Percentiles rank a stretch among this genome's conserved stretches.
phyloP scores from a whole-genome alignment of 2,113 vertebrate genomes.

The Neodontobutis hainanensis region DNA sequence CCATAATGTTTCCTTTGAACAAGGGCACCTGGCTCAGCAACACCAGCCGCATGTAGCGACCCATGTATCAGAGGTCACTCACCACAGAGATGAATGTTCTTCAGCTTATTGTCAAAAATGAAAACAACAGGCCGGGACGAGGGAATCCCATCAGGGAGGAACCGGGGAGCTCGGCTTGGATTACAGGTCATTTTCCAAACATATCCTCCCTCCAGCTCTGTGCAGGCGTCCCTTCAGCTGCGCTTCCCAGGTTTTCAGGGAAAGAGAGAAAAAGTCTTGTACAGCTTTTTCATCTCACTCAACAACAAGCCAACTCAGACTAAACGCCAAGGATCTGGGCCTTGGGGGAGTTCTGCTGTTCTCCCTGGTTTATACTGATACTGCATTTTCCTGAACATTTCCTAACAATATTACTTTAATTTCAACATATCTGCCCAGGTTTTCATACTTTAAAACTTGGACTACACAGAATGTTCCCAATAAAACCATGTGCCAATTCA shows the following conservation, averaged over 20 bases:
- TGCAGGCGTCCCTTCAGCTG: conserved; percentile 19
- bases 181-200: conserved; percentile 49
- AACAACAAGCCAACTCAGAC: conserved; percentile 12
- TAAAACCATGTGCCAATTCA: too few species aligned
- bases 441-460: too few species aligned
- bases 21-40: conserved; percentile 35
- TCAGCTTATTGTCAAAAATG: conserved; percentile 41
- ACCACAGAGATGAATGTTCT: conserved; percentile 42
- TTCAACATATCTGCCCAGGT: not conserved
- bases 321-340: conserved; percentile 20
- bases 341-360: not conserved
- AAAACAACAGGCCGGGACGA: conserved; percentile 35
- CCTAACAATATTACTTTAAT: not conserved
- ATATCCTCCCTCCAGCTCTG: conserved; percentile 24
- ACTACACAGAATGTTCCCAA: too few species aligned
- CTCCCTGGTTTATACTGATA: conserved; percentile 3
- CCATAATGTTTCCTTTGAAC: conserved; percentile 23
- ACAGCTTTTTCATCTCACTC: conserved; percentile 32
- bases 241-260: conserved; percentile 15
- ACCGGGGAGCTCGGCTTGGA: conserved; percentile 24
- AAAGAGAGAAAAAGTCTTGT: not conserved
- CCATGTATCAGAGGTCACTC: conserved; percentile 14
- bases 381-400: not conserved
- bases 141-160: conserved; percentile 47
- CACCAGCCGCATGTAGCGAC: conserved; percentile 10